Base-by-base conservation (phyloP, 2,888 invertebrate genomes). In the Stomorhina lunata region DNA sequence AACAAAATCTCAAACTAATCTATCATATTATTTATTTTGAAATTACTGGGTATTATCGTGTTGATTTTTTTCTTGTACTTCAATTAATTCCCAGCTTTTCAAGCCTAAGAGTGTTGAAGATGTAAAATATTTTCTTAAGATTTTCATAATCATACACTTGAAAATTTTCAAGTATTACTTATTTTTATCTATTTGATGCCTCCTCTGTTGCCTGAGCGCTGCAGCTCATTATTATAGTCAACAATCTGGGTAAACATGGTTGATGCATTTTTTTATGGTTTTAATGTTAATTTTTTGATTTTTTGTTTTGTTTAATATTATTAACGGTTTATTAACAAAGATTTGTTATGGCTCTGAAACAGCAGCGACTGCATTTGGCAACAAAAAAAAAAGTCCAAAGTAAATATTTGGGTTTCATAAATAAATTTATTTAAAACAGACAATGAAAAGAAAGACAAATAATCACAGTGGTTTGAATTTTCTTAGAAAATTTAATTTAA, bases 241-340 rank as follows among this genome's bases (percentile, higher is more conserved):
- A 72, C 79, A 79, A 72, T 79, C 65, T 48, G 50, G 59, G 65
- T 72, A 66, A 66, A 72, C 66, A 79, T 79, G 65, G 32, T 57
- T 66, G 72, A 65, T 79, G 72, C 57, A 66, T 79, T 79, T 34
- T 63, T 78, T 78, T 69, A 40, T 40, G 25, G 72, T 79, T 57
- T 66, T 72, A 66, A 71, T 63, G n/a, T 63, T 71, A 50, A 50
- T 20, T 40, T 71, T 17, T 37, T 45, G 1, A 66, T 43, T 32
- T 43, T 61, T 6, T 34, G 29, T 77, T n/a, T 71, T 78, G 29
- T 69, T 78, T 63, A 27, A 22, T 55, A 45, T 65, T 72, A 66
- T 79, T 79, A 79, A 79, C 79, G 71, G 65, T 72, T 57, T 71
- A 65, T 65, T 71, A 71, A 37, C 63, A 65, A 57, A 78, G 71